Percentiles rank a stretch among this genome's conserved stretches.
These are phyloP conservation scores for Ganaspis sp. DNA, from an alignment of 1,140 invertebrate species.

Conservation along the genomic window DNA sequence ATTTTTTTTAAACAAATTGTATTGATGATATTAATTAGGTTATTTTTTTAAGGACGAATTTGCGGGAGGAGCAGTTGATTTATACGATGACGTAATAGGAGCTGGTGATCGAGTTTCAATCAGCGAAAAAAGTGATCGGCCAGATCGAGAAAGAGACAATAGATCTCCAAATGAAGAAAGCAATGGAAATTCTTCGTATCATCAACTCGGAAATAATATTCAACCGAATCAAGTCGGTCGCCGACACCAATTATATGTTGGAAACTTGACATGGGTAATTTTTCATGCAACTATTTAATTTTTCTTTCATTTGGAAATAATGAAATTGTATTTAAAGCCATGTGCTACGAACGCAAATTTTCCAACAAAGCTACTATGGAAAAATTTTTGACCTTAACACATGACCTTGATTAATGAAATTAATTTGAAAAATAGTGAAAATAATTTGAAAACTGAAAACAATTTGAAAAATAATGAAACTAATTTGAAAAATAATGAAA, in stretches of 20 bases:
- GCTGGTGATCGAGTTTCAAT: conserved; percentile 77
- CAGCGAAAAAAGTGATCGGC: conserved; percentile 64
- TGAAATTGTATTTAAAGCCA: too few relatives aligned
- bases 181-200: conserved; percentile 83
- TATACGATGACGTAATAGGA: conserved; percentile 97
- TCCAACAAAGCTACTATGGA: too few relatives aligned
- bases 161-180: conserved; percentile 79
- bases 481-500: too few relatives aligned
- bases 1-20: not conserved
- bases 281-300: conserved; percentile 56
- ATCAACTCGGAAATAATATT: conserved; percentile 82
- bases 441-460: too few relatives aligned
- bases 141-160: conserved; percentile 59
- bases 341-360: too few relatives aligned
- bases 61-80: conserved; percentile 90
- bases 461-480: too few relatives aligned
- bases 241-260: conserved; percentile 94
- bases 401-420: too few relatives aligned
- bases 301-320: not conserved
- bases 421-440: too few relatives aligned
- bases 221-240: conserved; percentile 84
- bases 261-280: conserved; percentile 92
- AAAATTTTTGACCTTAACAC: too few relatives aligned
- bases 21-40: not conserved
- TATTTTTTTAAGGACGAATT: conserved; percentile 84